Evolutionary conservation across 2,888 invertebrate genomes (phyloP).

Genomic region (Rotaria sp.): DNA sequence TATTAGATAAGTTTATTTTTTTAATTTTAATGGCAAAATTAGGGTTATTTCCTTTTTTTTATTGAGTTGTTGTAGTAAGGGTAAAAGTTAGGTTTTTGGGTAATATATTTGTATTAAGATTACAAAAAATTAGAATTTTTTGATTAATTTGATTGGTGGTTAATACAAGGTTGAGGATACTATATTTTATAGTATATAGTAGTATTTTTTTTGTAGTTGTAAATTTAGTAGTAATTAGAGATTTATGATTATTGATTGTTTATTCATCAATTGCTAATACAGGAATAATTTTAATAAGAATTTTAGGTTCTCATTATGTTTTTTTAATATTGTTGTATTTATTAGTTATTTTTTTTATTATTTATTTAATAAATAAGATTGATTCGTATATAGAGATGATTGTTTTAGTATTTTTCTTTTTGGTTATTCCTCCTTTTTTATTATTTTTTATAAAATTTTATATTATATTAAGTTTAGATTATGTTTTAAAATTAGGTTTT

Average conservation of each 20-base stretch:
- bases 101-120: not conserved
- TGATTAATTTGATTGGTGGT: not conserved
- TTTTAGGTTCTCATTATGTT: not conserved
- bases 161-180: too few species aligned
- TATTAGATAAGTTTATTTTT: not conserved
- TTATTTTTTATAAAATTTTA: not conserved
- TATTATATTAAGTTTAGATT: not conserved
- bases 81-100: not conserved
- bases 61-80: not conserved
- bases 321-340: not conserved
- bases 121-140: not conserved
- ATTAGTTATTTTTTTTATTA: not conserved
- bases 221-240: not conserved
- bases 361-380: not conserved
- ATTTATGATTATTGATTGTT: not conserved
- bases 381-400: not conserved
- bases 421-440: not conserved
- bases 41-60: not conserved
- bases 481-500: not conserved
- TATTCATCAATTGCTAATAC: slow-evolving; percentile 1
- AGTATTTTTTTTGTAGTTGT: not conserved
- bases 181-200: not conserved
- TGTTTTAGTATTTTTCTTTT: not conserved
- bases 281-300: not conserved
- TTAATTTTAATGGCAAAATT: not conserved